These are phyloP conservation scores for Leguminivora glycinivorella DNA, from an alignment of 1,140 invertebrate species.

Conservation along the genomic window DNA sequence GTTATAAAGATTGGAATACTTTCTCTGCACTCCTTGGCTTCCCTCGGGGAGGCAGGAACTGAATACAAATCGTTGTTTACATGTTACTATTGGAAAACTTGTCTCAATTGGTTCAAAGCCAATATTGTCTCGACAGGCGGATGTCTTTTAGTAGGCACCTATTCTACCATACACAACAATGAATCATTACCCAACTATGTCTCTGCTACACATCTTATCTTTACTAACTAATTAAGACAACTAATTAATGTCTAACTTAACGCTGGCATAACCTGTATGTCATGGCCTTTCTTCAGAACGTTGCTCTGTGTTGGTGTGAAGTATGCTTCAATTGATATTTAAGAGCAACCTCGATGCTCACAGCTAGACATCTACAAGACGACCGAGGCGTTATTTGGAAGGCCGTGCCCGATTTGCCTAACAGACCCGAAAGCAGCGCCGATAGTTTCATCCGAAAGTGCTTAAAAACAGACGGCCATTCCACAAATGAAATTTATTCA, in stretches of 20 bases:
- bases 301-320: not conserved
- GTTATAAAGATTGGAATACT: conserved; percentile 34
- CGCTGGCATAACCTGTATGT: not conserved
- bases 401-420: too few species aligned
- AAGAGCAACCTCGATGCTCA: conserved; percentile 11
- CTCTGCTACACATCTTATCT: conserved; percentile 5
- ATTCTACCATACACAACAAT: not conserved
- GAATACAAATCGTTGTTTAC: conserved; percentile 28
- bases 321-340: conserved; percentile 9
- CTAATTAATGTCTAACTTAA: conserved; percentile 2
- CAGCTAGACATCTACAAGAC: not conserved
- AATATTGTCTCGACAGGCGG: not conserved
- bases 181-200: conserved; percentile 19
- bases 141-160: not conserved
- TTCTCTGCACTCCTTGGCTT: conserved; percentile 27
- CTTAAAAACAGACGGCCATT: too few species aligned
- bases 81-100: conserved; percentile 12
- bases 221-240: conserved; percentile 12
- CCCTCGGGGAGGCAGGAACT: not conserved
- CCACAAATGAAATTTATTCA: conserved; percentile 45
- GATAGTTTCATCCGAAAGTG: conserved; percentile 22
- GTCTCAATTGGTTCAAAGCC: not conserved
- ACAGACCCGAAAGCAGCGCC: too few species aligned
- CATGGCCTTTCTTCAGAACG: not conserved
- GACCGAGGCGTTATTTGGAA: conserved; percentile 22